Percentiles rank a stretch among this genome's conserved stretches.
phyloP scores from a whole-genome alignment of 2,888 invertebrate genomes.

The Barypeithes pellucidus region DNA sequence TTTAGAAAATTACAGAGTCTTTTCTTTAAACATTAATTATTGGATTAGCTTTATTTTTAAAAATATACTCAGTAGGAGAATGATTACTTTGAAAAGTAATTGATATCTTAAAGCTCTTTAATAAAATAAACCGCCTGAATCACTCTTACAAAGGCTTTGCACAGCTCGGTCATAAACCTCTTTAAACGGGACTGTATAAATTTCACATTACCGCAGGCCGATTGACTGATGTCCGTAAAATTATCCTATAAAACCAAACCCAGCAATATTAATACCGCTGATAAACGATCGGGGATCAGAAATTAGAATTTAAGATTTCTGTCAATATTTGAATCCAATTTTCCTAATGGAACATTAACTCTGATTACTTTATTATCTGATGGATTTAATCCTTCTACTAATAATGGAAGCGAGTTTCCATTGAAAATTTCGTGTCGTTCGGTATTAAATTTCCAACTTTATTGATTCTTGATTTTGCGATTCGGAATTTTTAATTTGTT shows the following conservation, averaged over 20 bases:
- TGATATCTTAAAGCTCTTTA: too few relatives aligned
- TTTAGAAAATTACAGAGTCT: too few relatives aligned
- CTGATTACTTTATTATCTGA: slow-evolving; percentile 58
- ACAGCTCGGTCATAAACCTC: too few relatives aligned
- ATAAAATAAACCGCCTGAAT: too few relatives aligned
- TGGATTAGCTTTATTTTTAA: too few relatives aligned
- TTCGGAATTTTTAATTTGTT: slow-evolving; percentile 34
- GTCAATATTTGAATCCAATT: slow-evolving; percentile 65
- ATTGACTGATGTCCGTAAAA: slow-evolving; percentile 37
- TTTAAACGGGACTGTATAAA: not conserved
- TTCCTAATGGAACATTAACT: slow-evolving; percentile 63
- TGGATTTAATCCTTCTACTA: slow-evolving; percentile 54
- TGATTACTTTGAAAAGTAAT: too few relatives aligned
- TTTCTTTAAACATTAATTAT: too few relatives aligned
- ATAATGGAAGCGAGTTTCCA: slow-evolving; percentile 49
- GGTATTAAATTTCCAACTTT: slow-evolving; percentile 48
- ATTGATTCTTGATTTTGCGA: slow-evolving; percentile 47
- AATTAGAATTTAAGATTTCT: slow-evolving; percentile 66
- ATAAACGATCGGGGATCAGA: slow-evolving; percentile 54
- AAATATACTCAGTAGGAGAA: too few relatives aligned
- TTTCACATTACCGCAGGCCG: not conserved
- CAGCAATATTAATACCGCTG: slow-evolving; percentile 46
- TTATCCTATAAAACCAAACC: slow-evolving; percentile 36
- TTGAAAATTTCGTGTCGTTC: slow-evolving; percentile 48
- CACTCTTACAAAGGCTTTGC: too few relatives aligned